Conservation (phyloP, 2,888 invertebrate species). For the Ischnus inquisitorius region DNA sequence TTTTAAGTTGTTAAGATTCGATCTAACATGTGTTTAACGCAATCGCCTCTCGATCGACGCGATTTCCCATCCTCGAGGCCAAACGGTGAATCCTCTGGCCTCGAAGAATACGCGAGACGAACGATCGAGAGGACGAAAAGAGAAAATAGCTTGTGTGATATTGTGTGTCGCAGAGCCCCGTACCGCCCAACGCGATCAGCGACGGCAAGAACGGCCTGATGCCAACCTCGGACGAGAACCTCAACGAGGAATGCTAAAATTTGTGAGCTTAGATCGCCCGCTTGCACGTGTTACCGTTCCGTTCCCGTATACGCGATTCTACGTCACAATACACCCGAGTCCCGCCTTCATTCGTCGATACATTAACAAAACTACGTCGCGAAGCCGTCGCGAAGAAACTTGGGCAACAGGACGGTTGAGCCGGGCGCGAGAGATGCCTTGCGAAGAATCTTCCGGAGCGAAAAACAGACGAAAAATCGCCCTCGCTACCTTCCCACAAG, state of each 20-base stretch:
- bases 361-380: constrained; percentile 2
- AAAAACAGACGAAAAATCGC: not conserved
- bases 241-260: constrained; percentile 83
- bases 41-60: constrained; percentile 14
- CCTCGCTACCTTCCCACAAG: not conserved
- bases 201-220: constrained; percentile 82
- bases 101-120: not conserved
- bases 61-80: constrained; percentile 16
- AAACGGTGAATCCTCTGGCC: not conserved
- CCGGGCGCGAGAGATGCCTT: not conserved
- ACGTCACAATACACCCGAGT: not conserved
- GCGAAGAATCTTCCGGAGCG: not conserved
- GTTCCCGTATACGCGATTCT: constrained; percentile 33
- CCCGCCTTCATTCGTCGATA: constrained; percentile 31
- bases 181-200: constrained; percentile 81
- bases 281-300: constrained; percentile 46
- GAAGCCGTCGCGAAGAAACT: constrained; percentile 2
- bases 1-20: not conserved
- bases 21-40: not conserved
- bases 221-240: constrained; percentile 83
- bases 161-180: constrained; percentile 82
- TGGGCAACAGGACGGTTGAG: not conserved
- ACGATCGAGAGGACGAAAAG: constrained; percentile 16
- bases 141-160: constrained; percentile 61
- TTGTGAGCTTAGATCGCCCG: constrained; percentile 45